phyloP scores from a whole-genome alignment of 1,140 invertebrate species.

The Ooceraea biroi region DNA sequence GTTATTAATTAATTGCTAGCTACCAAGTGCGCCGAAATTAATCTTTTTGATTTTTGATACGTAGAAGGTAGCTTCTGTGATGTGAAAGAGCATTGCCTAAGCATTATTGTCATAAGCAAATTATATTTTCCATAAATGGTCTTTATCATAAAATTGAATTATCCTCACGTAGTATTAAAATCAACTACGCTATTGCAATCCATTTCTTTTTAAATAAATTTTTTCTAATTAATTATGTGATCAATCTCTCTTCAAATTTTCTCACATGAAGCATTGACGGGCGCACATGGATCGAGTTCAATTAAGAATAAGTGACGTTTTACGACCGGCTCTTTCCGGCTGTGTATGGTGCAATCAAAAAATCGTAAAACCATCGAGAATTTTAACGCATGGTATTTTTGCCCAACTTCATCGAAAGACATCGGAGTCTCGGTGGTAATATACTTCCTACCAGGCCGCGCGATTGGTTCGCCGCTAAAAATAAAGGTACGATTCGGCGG shows the following conservation, averaged over 20 bases:
- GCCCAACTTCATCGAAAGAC: conserved; percentile 38
- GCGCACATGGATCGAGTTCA: neutral
- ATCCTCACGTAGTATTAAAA: too few species aligned
- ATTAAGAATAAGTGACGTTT: neutral
- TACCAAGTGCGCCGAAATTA: neutral
- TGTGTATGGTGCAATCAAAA: conserved; percentile 11
- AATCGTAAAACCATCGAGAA: conserved; percentile 23
- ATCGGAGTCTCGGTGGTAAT: conserved; percentile 32
- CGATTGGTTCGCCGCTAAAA: conserved; percentile 69
- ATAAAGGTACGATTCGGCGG: conserved; percentile 63
- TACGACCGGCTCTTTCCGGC: neutral
- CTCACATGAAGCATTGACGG: too few species aligned
- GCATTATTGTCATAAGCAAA: neutral
- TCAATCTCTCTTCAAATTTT: too few species aligned
- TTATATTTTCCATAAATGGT: too few species aligned
- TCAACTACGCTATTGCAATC: too few species aligned
- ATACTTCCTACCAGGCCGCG: conserved; percentile 8
- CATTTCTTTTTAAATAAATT: too few species aligned
- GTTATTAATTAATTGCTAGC: neutral
- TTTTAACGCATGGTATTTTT: conserved; percentile 49
- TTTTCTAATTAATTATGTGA: too few species aligned
- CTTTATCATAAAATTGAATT: too few species aligned
- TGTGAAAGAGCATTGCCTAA: neutral
- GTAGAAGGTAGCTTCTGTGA: neutral
- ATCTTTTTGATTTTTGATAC: neutral